These are phyloP conservation scores for Diglossa cyanea DNA, from an alignment of 2,797 vertebrate genomes.

Conservation along the genomic window DNA sequence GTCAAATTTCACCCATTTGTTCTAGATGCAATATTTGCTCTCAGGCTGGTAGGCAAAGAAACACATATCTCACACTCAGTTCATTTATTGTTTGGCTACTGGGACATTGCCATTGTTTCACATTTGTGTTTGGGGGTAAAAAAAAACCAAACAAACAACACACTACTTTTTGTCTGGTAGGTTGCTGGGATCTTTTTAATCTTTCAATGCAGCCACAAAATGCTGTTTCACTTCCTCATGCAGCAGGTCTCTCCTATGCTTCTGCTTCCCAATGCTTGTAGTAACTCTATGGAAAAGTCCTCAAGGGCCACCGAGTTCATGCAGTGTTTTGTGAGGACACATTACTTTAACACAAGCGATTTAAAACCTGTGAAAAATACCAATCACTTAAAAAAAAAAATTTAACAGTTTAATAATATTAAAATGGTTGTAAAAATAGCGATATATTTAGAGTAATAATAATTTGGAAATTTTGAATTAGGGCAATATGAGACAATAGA, in stretches of 20 bases:
- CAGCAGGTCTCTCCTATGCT: neutral
- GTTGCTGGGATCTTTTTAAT: neutral
- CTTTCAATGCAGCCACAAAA: neutral
- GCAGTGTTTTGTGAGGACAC: neutral
- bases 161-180: neutral
- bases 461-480: neutral
- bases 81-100: neutral
- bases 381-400: neutral
- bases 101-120: neutral
- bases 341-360: neutral
- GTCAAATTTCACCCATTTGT: neutral
- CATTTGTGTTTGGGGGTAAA: neutral
- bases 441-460: neutral
- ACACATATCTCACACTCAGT: rapidly evolving
- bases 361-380: neutral
- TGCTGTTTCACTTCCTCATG: neutral
- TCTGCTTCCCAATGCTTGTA: neutral
- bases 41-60: neutral
- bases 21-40: neutral
- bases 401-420: neutral
- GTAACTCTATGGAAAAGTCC: neutral
- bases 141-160: neutral
- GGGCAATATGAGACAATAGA: neutral
- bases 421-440: neutral
- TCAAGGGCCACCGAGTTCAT: rapidly evolving